Base-by-base conservation (phyloP, 2,113 vertebrate genomes). In the Tupaia tana region DNA sequence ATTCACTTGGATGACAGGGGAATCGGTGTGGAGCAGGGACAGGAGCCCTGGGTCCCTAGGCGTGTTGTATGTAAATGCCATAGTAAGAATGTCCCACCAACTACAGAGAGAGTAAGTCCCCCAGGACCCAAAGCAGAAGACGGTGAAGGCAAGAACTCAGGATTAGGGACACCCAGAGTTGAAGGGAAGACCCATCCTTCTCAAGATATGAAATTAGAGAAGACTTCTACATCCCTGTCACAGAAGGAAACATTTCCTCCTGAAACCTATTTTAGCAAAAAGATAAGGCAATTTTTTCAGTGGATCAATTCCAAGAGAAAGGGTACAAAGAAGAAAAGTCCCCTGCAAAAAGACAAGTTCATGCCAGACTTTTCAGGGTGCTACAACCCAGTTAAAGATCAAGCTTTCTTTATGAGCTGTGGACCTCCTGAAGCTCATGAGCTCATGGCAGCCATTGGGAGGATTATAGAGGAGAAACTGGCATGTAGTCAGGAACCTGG, bases 401-500 rank as follows among this genome's bases (percentile, higher is more conserved):
- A 4, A 58, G 6, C 66, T 90, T 10, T 70, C 31, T 92, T 64
- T 59, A 27, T 73, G 71, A 89, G 74, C 13, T 58, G 9, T 20
- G 64, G 73, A 29, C 61, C 67, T 58, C 80, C 85, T 16, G 86
- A 97, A 93, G 81, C 81, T 56, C 85, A 73, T 5, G 78, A 95
- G 14, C 92, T 96, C 81, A 91, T 94, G 90, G 74, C 22, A 19
- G 22, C 67, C 14, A 91, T 78, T 34, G 95, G 81, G 22, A 95
- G 88, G 9, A 93, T 96, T 16, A 56, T 96, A 59, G 92, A 96
- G 27, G 84, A 91, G 63, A 97, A 93, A 69, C 3, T 95, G 31
- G 31, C 67, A 64, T 6, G 6, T 15, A 31, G 11, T 7, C 67
- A n/a, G 16, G 63, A 43, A 54, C n/a, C n/a, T n/a, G 54, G 92